phyloP scores from a whole-genome alignment of 2,888 invertebrate species.

The Patella depressa region DNA sequence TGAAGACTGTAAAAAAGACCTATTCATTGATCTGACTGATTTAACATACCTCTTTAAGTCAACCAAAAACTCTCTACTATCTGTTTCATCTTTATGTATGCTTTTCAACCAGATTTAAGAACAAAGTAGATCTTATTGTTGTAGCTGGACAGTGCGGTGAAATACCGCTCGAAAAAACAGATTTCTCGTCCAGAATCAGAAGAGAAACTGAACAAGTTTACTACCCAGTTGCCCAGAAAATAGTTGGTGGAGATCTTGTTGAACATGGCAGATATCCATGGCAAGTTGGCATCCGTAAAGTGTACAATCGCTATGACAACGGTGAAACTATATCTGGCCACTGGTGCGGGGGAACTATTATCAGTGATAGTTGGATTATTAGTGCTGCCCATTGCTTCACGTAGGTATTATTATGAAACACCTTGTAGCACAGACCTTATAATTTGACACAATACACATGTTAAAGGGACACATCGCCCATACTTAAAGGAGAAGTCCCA shows the following conservation, averaged over 20 bases:
- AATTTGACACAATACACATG: too few relatives aligned
- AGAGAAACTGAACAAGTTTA: conserved; percentile 25
- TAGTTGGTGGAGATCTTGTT: conserved; percentile 59
- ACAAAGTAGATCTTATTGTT: not conserved
- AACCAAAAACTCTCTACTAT: too few relatives aligned
- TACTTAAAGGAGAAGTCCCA: too few relatives aligned
- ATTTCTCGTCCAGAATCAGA: conserved; percentile 34
- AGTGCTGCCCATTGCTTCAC: conserved; percentile 68
- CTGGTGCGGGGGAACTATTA: conserved; percentile 65
- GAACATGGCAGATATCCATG: conserved; percentile 63
- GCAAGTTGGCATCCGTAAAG: conserved; percentile 59
- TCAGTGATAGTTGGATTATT: conserved; percentile 63
- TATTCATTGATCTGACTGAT: too few relatives aligned
- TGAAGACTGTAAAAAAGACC: too few relatives aligned
- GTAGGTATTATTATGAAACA: conserved; percentile 43
- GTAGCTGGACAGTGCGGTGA: conserved; percentile 34
- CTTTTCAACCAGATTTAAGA: too few relatives aligned
- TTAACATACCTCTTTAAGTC: too few relatives aligned
- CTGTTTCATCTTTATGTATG: too few relatives aligned
- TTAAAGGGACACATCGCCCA: too few relatives aligned
- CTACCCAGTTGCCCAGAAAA: conserved; percentile 41
- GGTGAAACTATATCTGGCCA: conserved; percentile 36
- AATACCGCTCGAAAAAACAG: conserved; percentile 38
- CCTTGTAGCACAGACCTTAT: not conserved
- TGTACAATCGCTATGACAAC: conserved; percentile 18